Base-by-base conservation (phyloP, 2,888 invertebrate genomes). In the Caenorhabditis sp. region DNA sequence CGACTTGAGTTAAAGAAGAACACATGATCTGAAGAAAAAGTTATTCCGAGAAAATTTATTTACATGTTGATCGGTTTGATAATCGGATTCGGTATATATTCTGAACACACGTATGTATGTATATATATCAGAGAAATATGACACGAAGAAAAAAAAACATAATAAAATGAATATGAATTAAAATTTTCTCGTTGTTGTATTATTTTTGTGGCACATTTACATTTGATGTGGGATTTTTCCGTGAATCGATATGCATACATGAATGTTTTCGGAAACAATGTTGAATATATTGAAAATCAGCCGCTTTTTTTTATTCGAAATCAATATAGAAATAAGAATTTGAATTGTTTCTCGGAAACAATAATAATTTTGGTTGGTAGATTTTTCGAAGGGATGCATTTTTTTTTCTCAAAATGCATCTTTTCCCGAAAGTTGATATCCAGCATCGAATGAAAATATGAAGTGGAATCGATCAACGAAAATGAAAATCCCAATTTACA, bases 1-100 rank as follows among this genome's bases (percentile, higher is more conserved):
- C 67, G 26, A 72, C 54, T 65, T 72, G 72, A 55, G 72, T 67
- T n/a, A 72, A 37, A 43, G 72, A 72, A n/a, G 72, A 72, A 49
- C 72, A 72, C 72, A 72, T 72, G 24, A 12, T 23, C 5, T 50
- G 26, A 17, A 27, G 27, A 55, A n/a, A 19, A 50, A 17, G 50
- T n/a, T n/a, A 31, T 31, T 31, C 31, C 4, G 10, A 31, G 21
- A 23, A 12, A 23, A 21, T 2, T 21, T 51, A 17, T 43, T 10
- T 10, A 50, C 19, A 58, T 24, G 10, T 26, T 57, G 26, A 26
- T 10, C 2, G 8, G 57, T 19, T 6, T 6, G 21, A 24, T 43
- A 43, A 43, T 43, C 43, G 43, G 43, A 43, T 43, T 43, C 43
- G 12, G 14, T 17, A 43, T 17, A 12, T 10, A 12, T 43, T 10